Evolutionary conservation across 1,140 invertebrate genomes (phyloP).

Genomic region (Drosophila arawakana): DNA sequence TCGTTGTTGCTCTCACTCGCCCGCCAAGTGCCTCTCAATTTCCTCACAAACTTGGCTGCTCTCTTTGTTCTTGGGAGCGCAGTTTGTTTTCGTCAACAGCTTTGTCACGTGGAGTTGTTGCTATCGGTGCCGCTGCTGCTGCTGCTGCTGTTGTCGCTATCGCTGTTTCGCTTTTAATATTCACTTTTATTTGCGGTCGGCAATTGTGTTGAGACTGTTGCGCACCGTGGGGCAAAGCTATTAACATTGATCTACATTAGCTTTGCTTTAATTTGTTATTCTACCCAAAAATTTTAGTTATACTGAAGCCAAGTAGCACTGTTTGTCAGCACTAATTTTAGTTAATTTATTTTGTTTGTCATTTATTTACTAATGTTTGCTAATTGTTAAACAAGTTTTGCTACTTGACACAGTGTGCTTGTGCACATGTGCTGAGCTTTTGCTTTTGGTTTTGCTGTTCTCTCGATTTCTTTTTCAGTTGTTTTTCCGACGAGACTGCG

Average conservation of each 20-base stretch:
- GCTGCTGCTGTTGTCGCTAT: conserved; percentile 33
- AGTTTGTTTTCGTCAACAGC: conserved; percentile 63
- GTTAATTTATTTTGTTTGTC: background rate
- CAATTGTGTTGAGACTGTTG: conserved; percentile 33
- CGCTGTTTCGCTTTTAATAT: conserved; percentile 69
- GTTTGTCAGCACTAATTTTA: background rate
- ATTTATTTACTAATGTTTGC: background rate
- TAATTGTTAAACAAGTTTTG: conserved; percentile 11
- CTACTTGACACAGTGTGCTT: conserved; percentile 23
- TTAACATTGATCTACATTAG: background rate
- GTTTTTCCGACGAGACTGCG: conserved; percentile 28
- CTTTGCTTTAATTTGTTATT: background rate
- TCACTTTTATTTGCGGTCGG: conserved; percentile 73
- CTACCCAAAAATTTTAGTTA: background rate
- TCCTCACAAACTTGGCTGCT: background rate
- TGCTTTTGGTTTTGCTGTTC: conserved; percentile 23
- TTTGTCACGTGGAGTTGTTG: conserved; percentile 69
- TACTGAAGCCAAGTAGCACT: background rate
- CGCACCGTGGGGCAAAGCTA: conserved; percentile 38
- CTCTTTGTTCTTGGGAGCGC: conserved; percentile 8
- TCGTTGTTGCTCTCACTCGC: conserved; percentile 8
- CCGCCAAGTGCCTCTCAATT: too few relatives aligned
- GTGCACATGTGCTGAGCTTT: conserved; percentile 41
- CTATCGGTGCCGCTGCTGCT: conserved; percentile 17
- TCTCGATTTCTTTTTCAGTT: conserved; percentile 15